These are phyloP conservation scores for Julus scandinavius DNA, from an alignment of 2,888 invertebrate species.

Conservation along the genomic window DNA sequence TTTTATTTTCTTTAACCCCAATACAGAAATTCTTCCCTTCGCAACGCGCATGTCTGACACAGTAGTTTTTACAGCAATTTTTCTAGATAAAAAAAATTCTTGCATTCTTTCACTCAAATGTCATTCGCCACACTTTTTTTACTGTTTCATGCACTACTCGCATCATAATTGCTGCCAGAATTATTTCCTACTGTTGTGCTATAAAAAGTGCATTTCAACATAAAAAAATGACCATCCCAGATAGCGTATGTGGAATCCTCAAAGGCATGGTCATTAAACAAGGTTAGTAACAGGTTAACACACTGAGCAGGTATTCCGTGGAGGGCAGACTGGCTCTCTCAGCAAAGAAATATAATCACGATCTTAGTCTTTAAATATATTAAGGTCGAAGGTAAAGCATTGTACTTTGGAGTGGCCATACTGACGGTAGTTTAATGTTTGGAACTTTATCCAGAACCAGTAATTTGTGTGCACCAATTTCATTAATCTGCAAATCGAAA, in stretches of 20 bases:
- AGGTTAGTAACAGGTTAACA: constrained; percentile 39
- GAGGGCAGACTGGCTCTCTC: background rate
- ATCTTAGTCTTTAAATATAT: background rate
- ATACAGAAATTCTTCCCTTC: background rate
- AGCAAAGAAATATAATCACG: background rate
- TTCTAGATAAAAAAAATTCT: background rate
- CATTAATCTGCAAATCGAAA: background rate
- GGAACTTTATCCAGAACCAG: background rate
- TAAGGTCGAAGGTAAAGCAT: background rate
- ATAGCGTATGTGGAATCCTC: background rate
- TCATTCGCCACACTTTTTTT: constrained; percentile 39
- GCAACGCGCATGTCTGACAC: background rate
- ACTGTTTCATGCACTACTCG: background rate
- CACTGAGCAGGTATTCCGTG: background rate
- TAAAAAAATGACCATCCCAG: constrained; percentile 30
- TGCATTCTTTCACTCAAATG: background rate
- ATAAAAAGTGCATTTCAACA: constrained; percentile 5
- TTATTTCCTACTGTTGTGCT: constrained; percentile 16
- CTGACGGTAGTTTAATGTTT: background rate
- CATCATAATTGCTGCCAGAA: background rate
- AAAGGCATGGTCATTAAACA: constrained; percentile 42
- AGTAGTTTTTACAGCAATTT: background rate
- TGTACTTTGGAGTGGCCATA: background rate
- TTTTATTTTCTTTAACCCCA: constrained; percentile 1
- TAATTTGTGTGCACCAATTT: background rate